Evolutionary conservation across 2,113 vertebrate genomes (phyloP).

Genomic region (Seriola aureovittata): DNA sequence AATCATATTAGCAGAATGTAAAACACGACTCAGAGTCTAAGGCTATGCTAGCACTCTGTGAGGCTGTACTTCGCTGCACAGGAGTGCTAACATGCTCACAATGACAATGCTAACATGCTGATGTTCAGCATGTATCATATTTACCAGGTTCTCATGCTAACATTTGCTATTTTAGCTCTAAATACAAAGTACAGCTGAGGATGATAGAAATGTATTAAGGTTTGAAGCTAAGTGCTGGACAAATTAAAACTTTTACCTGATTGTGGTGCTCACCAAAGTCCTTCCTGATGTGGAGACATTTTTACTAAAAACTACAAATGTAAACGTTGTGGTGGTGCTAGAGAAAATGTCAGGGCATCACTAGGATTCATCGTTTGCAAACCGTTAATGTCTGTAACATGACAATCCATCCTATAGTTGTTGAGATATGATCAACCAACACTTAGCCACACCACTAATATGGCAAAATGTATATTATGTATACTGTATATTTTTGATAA

Average conservation of each 20-base stretch:
- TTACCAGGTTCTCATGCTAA: too few species aligned
- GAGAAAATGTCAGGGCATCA: background rate
- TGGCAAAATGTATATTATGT: background rate
- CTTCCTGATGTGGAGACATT: background rate
- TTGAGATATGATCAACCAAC: background rate
- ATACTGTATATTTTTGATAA: background rate
- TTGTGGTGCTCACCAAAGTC: background rate
- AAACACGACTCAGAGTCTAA: background rate
- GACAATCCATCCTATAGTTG: background rate
- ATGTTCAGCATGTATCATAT: background rate
- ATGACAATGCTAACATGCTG: background rate
- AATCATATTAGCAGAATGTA: background rate
- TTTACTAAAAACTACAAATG: background rate
- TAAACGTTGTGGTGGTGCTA: background rate
- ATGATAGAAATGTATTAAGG: too few species aligned
- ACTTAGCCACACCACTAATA: background rate
- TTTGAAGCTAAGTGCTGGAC: too few species aligned
- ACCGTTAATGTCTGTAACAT: background rate
- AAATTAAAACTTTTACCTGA: background rate
- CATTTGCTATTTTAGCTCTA: too few species aligned
- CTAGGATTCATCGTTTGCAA: background rate
- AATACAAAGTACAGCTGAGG: too few species aligned
- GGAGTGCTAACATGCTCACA: background rate
- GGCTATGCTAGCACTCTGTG: background rate
- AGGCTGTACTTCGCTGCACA: background rate